Conservation (phyloP, 2,113 vertebrate species). For the Trochalopteron elliotii region DNA sequence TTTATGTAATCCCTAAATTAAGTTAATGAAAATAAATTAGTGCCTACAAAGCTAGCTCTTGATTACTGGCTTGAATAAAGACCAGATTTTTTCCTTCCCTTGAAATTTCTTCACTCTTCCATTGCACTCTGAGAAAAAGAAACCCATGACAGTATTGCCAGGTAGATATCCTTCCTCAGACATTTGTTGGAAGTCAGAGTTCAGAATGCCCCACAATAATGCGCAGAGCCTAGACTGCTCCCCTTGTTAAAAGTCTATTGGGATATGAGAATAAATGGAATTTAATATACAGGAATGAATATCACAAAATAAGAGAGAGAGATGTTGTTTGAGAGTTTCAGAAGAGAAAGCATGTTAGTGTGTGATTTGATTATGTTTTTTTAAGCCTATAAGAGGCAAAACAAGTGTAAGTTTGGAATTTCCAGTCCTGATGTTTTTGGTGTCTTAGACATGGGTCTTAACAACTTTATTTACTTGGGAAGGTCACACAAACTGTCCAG, state of each 20-base stretch:
- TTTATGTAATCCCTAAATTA: not conserved
- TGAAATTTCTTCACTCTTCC: not conserved
- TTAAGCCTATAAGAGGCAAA: not conserved
- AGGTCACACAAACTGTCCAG: not conserved
- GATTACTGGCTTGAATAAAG: not conserved
- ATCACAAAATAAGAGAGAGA: not conserved
- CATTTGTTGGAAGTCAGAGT: not conserved
- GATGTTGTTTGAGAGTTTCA: not conserved
- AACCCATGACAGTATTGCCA: not conserved
- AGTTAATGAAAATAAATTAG: not conserved
- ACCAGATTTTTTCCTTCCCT: not conserved
- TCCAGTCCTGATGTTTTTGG: not conserved
- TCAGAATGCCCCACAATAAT: not conserved
- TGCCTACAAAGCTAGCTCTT: not conserved
- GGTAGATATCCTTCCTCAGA: not conserved
- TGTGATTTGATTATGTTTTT: not conserved
- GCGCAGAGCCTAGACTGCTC: not conserved
- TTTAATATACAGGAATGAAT: not conserved
- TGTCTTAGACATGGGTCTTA: accelerated
- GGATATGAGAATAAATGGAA: not conserved
- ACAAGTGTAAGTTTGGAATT: not conserved
- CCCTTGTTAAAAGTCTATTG: not conserved
- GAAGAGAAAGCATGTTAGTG: not conserved
- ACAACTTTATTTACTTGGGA: not conserved
- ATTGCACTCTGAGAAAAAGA: not conserved